Evolutionary conservation across 2,113 vertebrate species (phyloP).

Genomic region (Geococcyx californianus): DNA sequence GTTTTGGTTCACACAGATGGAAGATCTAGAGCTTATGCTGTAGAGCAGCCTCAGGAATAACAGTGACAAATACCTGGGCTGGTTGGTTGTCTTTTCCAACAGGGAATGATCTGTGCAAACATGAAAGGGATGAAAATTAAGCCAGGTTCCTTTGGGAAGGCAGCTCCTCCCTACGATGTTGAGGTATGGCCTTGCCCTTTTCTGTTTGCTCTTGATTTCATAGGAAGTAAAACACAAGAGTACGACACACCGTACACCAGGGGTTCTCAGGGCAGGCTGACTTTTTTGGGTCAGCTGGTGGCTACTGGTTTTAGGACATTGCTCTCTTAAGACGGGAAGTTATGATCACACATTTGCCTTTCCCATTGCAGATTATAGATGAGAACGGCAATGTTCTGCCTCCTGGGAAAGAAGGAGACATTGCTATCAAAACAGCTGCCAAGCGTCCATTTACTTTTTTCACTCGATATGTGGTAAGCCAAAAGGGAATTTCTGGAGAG

Average conservation of each 20-base stretch:
- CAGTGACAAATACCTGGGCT: not conserved
- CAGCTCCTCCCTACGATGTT: conserved; percentile 69
- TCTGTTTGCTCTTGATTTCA: not conserved
- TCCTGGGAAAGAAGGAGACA: conserved; percentile 77
- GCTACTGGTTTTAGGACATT: not conserved
- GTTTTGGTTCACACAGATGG: not conserved
- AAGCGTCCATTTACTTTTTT: conserved; percentile 76
- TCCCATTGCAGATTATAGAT: conserved; percentile 77
- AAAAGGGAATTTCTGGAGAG: not conserved
- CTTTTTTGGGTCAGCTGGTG: not conserved
- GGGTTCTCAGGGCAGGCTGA: not conserved
- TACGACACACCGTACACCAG: not conserved
- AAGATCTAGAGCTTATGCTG: not conserved
- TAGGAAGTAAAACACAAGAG: not conserved
- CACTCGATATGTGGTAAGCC: conserved; percentile 75
- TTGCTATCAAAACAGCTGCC: conserved; percentile 73
- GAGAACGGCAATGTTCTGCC: conserved; percentile 71
- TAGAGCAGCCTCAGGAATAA: not conserved
- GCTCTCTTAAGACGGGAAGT: not conserved
- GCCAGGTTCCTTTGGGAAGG: conserved; percentile 79
- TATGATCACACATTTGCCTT: not conserved
- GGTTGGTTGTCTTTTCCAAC: not conserved
- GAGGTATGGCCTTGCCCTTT: conserved; percentile 64
- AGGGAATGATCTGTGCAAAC: conserved; percentile 79
- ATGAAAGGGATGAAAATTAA: conserved; percentile 82